Conservation (phyloP, 2,113 vertebrate genomes). For the Rutilus rutilus region DNA sequence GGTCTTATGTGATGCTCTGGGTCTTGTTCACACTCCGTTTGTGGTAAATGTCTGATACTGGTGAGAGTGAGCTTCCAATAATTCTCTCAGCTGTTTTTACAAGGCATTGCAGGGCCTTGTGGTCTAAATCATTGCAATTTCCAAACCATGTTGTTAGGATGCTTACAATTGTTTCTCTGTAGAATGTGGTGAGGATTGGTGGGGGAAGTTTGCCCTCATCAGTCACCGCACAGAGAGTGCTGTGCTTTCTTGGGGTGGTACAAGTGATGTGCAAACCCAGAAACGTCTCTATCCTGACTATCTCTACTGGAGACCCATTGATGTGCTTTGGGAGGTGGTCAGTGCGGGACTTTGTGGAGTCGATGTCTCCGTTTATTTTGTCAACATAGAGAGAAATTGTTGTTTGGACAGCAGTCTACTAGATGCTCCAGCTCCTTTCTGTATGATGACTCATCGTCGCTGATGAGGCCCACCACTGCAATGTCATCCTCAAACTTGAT, state of each 20-base stretch:
- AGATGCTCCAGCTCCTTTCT: neutral
- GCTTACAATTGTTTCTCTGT: slow-evolving; percentile 27
- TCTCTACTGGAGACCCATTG: slow-evolving; percentile 2
- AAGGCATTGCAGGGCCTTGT: slow-evolving; percentile 11
- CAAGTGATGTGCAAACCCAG: neutral
- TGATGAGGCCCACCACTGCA: slow-evolving; percentile 26
- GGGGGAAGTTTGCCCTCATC: neutral
- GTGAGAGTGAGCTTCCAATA: slow-evolving; percentile 7
- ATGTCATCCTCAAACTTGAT: slow-evolving; percentile 14
- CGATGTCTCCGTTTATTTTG: neutral
- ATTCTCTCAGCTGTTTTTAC: slow-evolving; percentile 30
- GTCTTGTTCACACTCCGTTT: neutral
- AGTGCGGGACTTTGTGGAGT: neutral
- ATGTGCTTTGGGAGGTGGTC: slow-evolving; percentile 14
- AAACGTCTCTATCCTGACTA: neutral
- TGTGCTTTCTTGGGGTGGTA: neutral
- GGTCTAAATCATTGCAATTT: slow-evolving; percentile 24
- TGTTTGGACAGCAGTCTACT: slow-evolving; percentile 2
- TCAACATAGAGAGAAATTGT: neutral
- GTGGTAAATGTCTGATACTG: slow-evolving; percentile 19
- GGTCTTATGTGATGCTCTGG: neutral
- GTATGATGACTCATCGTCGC: slow-evolving; percentile 17
- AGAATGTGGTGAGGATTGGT: slow-evolving; percentile 14
- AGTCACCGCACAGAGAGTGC: slow-evolving; percentile 1
- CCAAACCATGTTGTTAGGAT: slow-evolving; percentile 30